phyloP scores from a whole-genome alignment of 1,140 invertebrate species.

The Brachionus sp. region DNA sequence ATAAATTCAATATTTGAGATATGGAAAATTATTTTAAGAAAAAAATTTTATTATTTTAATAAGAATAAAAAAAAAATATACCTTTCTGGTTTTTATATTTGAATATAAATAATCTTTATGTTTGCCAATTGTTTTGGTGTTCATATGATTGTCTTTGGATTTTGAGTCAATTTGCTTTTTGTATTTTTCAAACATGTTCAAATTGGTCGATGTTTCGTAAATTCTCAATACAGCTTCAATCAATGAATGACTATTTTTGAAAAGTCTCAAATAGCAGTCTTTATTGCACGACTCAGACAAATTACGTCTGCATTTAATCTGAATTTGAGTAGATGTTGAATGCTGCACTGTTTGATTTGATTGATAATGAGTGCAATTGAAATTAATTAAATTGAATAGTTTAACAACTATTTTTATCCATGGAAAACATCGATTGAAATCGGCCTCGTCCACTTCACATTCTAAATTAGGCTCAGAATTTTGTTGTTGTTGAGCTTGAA shows the following conservation, averaged over 20 bases:
- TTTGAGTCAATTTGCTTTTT: neutral
- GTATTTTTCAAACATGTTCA: slow-evolving; percentile 33
- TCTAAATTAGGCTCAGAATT: neutral
- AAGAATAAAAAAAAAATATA: slow-evolving; percentile 47
- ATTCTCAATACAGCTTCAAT: slow-evolving; percentile 46
- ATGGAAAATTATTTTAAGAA: neutral
- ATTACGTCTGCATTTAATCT: neutral
- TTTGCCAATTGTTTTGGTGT: neutral
- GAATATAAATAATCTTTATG: slow-evolving; percentile 49
- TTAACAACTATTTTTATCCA: slow-evolving; percentile 42
- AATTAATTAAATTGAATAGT: slow-evolving; percentile 18
- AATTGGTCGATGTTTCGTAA: slow-evolving; percentile 46
- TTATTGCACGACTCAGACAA: neutral
- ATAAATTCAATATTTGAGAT: too few species aligned
- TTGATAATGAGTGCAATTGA: neutral
- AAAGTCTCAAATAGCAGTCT: slow-evolving; percentile 24
- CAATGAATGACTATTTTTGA: slow-evolving; percentile 35
- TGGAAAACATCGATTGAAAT: slow-evolving; percentile 42
- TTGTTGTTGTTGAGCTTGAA: slow-evolving; percentile 3
- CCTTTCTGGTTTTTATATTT: slow-evolving; percentile 55
- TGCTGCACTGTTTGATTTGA: neutral
- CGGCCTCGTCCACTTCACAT: slow-evolving; percentile 42
- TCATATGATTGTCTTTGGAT: neutral
- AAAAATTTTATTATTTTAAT: neutral
- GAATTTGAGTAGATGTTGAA: neutral